Evolutionary conservation across 2,113 vertebrate genomes (phyloP), one percentile per base, ranked within the genome.

Genomic region (Oncorhynchus kisutch): DNA sequence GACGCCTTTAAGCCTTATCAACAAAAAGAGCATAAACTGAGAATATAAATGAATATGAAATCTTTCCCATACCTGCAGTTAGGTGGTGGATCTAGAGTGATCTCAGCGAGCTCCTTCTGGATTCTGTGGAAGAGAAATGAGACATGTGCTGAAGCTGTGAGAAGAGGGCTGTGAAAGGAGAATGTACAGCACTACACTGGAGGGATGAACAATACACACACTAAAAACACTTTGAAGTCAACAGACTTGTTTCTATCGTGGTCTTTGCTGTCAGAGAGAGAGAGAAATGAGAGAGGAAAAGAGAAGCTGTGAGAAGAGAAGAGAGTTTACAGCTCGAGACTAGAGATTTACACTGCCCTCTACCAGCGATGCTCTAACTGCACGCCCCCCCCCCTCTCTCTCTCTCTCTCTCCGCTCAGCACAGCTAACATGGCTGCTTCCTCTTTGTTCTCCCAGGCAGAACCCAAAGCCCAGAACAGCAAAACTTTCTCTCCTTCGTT

Each of bases 381-480:
- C 95, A 95, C 94, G 92, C 91, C 92, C 93, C 94, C 93, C 94
- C 95, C 54, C 39, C 94, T 95, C 54, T 9, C 25, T 2, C 25
- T 0, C 2, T 27, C 57, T 3, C 49, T 93, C 94, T 95, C 59
- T 62, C 59, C n/a, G 3, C 93, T 94, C 95, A 93, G 93, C 94
- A 94, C 94, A 92, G 94, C 95, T 54, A 96, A 96, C 95, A 96
- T 96, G 95, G 95, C 95, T 95, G 95, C 95, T 96, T 95, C 95
- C 94, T 95, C 95, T 96, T 96, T 96, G 95, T 96, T 96, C 95
- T 96, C 94, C 93, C 92, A 95, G 95, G 94, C 95, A 95, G 93
- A 95, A 94, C 93, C 93, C 92, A 94, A 96, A 95, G 95, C 95
- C 94, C 94, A 92, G 74, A 94, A 89, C 94, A 93, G 89, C 89